phyloP scores from a whole-genome alignment of 2,888 invertebrate genomes.

The Thereva unica region DNA sequence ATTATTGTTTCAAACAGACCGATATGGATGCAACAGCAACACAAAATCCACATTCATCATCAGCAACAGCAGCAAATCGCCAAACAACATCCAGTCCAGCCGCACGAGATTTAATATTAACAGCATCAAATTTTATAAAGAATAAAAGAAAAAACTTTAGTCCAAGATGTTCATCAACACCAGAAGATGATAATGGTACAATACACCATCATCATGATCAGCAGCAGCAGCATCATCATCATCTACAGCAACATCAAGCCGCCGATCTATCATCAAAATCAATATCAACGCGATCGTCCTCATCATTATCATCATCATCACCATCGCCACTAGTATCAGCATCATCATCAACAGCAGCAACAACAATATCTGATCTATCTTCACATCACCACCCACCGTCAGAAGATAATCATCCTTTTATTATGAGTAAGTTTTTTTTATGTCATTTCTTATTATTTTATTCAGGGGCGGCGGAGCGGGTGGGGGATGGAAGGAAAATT shows the following conservation, averaged over 20 bases:
- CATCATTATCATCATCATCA: constrained; percentile 2
- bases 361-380: background rate
- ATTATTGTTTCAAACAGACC: no score
- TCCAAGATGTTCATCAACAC: constrained; percentile 34
- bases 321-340: background rate
- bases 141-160: constrained; percentile 40
- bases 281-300: background rate
- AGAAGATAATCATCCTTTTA: no score
- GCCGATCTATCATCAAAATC: constrained; percentile 1
- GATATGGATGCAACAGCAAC: background rate
- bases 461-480: no score
- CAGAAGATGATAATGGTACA: constrained; percentile 1
- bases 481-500: no score
- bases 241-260: constrained; percentile 22
- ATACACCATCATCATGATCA: constrained; percentile 4
- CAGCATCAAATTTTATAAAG: constrained; percentile 27
- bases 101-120: constrained; percentile 7
- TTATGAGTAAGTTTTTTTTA: no score
- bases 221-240: background rate
- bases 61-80: background rate
- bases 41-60: constrained; percentile 12
- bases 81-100: background rate
- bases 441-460: no score
- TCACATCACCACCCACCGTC: background rate
- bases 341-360: background rate